Evolutionary conservation across 1,140 invertebrate genomes (phyloP).

Genomic region (Limonius californicus): DNA sequence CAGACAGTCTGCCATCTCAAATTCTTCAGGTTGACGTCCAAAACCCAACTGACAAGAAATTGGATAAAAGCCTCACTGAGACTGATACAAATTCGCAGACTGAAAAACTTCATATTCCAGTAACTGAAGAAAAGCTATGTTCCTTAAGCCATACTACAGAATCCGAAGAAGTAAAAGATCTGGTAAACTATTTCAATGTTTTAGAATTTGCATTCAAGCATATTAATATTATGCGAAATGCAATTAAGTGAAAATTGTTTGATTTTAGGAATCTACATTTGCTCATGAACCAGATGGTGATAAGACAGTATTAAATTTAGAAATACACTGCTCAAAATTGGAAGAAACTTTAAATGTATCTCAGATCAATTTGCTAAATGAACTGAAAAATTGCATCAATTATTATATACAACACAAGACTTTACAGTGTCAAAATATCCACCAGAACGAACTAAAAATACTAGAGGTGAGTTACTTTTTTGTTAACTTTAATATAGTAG

Average conservation of each 20-base stretch:
- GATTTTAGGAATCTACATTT: too few relatives aligned
- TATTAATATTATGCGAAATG: too few relatives aligned
- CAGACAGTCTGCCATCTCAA: constrained; percentile 17
- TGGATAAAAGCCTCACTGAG: too few relatives aligned
- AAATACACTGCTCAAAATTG: constrained; percentile 22
- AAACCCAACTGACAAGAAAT: too few relatives aligned
- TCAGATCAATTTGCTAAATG: constrained; percentile 20
- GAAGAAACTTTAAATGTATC: constrained; percentile 19
- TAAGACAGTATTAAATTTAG: constrained; percentile 20
- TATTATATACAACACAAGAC: constrained; percentile 21
- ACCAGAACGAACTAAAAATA: constrained; percentile 24
- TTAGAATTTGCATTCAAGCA: too few relatives aligned
- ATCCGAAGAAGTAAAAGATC: neutral
- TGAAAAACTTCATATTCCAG: too few relatives aligned
- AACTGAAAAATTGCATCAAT: constrained; percentile 26
- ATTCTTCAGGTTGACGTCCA: neutral
- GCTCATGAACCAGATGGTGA: neutral
- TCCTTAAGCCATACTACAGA: too few relatives aligned
- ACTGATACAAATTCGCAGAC: too few relatives aligned
- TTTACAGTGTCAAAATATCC: constrained; percentile 15
- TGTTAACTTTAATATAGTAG: neutral
- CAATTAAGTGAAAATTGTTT: too few relatives aligned
- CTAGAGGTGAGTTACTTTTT: constrained; percentile 23
- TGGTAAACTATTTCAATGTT: neutral
- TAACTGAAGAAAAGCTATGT: too few relatives aligned